Evolutionary conservation across 2,797 vertebrate species (phyloP).

Genomic region (Enteromius fasciolatus): DNA sequence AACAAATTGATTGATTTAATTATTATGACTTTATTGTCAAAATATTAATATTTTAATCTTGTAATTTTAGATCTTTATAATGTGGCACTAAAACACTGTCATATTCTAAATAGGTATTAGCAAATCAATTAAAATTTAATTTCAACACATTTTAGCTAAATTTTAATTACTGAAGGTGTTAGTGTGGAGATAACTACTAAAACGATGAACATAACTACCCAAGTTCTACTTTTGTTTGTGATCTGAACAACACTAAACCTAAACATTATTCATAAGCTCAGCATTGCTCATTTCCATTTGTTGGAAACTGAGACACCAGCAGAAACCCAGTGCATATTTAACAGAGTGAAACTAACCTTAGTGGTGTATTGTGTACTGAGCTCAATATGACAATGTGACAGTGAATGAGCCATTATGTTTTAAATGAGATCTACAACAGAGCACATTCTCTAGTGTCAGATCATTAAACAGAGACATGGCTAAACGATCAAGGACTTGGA

Average conservation of each 20-base stretch:
- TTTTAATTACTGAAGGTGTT: not conserved
- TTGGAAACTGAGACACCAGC: not conserved
- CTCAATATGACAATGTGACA: slow-evolving; percentile 35
- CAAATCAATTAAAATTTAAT: not conserved
- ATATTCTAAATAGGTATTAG: not conserved
- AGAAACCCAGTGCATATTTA: not conserved
- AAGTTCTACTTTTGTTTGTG: not conserved
- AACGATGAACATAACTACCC: not conserved
- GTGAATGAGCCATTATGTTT: slow-evolving; percentile 23
- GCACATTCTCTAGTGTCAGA: slow-evolving; percentile 27
- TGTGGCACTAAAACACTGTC: not conserved
- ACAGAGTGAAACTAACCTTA: slow-evolving; percentile 4
- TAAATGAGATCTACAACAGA: slow-evolving; percentile 40
- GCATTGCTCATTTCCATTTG: not conserved
- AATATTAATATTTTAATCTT: not conserved
- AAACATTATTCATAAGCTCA: not conserved
- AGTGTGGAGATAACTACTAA: not conserved
- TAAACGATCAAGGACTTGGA: not conserved
- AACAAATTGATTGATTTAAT: too few species aligned
- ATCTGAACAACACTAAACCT: not conserved
- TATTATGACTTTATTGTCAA: too few species aligned
- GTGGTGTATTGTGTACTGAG: slow-evolving; percentile 11
- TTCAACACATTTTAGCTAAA: not conserved
- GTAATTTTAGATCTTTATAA: not conserved
- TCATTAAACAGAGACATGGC: slow-evolving; percentile 1